Conservation (phyloP, 2,797 vertebrate genomes). For the Thaleichthys pacificus region DNA sequence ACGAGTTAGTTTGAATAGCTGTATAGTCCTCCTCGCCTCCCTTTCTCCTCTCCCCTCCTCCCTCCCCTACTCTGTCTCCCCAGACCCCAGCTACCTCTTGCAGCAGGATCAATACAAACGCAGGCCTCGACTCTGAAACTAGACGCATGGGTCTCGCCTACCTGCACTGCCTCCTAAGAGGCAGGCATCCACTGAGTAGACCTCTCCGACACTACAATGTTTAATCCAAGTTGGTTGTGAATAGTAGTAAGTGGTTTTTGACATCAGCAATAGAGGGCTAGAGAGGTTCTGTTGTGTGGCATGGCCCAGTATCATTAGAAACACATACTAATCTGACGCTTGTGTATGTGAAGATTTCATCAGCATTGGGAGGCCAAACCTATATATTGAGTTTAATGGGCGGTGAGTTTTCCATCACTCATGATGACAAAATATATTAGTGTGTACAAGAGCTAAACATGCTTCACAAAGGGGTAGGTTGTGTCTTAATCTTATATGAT, state of each 20-base stretch:
- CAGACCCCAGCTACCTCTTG: constrained; percentile 37
- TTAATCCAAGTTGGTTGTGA: too few species aligned
- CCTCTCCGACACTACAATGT: neutral
- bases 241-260: too few species aligned
- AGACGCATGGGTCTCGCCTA: constrained; percentile 32
- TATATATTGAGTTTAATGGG: too few species aligned
- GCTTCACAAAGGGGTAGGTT: too few species aligned
- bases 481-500: too few species aligned
- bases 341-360: neutral
- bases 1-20: constrained; percentile 73
- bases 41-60: constrained; percentile 18
- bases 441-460: too few species aligned
- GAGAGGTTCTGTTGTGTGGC: neutral
- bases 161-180: constrained; percentile 21
- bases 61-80: constrained; percentile 40
- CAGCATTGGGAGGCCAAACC: too few species aligned
- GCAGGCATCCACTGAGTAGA: neutral
- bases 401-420: too few species aligned
- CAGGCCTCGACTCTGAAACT: constrained; percentile 35
- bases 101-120: constrained; percentile 48
- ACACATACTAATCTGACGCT: too few species aligned
- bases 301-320: too few species aligned
- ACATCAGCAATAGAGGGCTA: too few species aligned
- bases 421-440: too few species aligned
- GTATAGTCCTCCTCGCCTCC: constrained; percentile 33